Percentiles rank a stretch among this genome's conserved stretches.
These are phyloP conservation scores for Pantala flavescens DNA, from an alignment of 1,140 invertebrate genomes.

Conservation along the genomic window DNA sequence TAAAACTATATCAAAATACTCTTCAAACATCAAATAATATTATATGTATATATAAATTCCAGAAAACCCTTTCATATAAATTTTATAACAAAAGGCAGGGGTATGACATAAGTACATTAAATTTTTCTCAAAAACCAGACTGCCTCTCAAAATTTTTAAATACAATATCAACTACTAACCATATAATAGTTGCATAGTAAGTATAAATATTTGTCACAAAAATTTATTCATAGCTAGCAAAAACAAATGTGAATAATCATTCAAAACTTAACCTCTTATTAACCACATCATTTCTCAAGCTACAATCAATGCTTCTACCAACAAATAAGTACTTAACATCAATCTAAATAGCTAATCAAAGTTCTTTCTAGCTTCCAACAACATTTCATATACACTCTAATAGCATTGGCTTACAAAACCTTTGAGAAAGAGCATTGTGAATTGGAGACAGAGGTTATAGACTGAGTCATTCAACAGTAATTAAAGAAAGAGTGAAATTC, in stretches of 20 bases:
- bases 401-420: neutral
- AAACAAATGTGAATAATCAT: neutral
- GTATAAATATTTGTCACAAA: neutral
- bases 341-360: neutral
- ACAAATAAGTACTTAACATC: slow-evolving; percentile 8
- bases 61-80: too few relatives aligned
- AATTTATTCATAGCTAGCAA: neutral
- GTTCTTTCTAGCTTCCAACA: neutral
- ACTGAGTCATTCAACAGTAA: neutral
- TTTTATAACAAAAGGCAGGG: too few relatives aligned
- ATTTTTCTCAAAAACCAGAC: neutral
- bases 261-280: neutral
- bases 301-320: neutral
- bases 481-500: neutral
- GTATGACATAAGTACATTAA: neutral
- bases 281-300: neutral
- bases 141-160: neutral
- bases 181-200: neutral
- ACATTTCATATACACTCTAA: neutral
- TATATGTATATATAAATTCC: too few relatives aligned
- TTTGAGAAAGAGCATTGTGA: neutral
- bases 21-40: too few relatives aligned
- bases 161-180: neutral
- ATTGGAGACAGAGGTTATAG: neutral
- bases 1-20: too few relatives aligned